These are phyloP conservation scores for Megathymus violae DNA, from an alignment of 1,140 invertebrate genomes.

Conservation along the genomic window DNA sequence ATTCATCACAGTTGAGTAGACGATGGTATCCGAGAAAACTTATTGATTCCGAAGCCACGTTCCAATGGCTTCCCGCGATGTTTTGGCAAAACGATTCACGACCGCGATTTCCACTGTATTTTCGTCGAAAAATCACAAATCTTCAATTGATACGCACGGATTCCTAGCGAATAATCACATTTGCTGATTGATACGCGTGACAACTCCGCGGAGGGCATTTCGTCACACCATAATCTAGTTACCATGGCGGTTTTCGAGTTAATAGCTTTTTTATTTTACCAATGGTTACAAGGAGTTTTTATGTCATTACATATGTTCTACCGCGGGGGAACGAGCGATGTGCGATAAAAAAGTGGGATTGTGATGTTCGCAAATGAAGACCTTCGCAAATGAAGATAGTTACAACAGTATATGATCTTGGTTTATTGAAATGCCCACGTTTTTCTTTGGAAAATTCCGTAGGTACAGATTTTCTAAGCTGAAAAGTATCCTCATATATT, in stretches of 20 bases:
- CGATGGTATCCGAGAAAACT: too few species aligned
- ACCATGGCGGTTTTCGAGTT: slow-evolving; percentile 24
- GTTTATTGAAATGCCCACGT: too few species aligned
- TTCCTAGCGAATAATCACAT: slow-evolving; percentile 17
- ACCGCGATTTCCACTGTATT: too few species aligned
- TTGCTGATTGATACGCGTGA: slow-evolving; percentile 21
- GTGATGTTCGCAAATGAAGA: too few species aligned
- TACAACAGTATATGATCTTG: too few species aligned
- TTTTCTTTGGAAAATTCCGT: too few species aligned
- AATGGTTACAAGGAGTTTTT: slow-evolving; percentile 9
- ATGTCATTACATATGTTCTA: neutral
- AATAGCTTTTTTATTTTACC: slow-evolving; percentile 24
- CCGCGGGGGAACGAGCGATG: neutral
- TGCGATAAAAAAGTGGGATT: neutral
- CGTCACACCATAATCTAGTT: slow-evolving; percentile 19
- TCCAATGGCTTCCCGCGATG: neutral
- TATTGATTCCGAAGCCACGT: neutral
- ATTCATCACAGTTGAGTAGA: too few species aligned
- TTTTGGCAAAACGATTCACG: neutral
- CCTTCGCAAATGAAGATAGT: too few species aligned
- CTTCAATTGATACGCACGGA: slow-evolving; percentile 6
- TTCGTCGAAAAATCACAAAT: slow-evolving; percentile 19
- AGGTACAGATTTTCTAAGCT: too few species aligned
- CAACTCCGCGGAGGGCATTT: slow-evolving; percentile 21
- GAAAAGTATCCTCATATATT: too few species aligned